These are phyloP conservation scores for Plectropomus leopardus DNA, from an alignment of 2,113 vertebrate genomes.

Conservation along the genomic window DNA sequence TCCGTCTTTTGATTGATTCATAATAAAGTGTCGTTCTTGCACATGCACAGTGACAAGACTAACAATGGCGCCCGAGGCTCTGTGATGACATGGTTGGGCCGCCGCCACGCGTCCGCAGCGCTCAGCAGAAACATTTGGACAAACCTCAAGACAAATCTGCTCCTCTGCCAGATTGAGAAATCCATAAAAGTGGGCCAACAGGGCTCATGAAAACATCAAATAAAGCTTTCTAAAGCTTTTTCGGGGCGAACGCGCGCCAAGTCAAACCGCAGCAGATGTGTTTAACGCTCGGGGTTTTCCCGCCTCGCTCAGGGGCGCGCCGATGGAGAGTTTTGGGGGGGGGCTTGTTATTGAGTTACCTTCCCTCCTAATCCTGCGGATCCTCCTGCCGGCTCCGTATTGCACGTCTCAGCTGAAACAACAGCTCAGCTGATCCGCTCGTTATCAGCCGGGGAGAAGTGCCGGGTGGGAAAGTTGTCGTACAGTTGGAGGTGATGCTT, in stretches of 20 bases:
- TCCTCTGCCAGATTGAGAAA: not conserved
- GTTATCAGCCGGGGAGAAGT: slow-evolving; percentile 15
- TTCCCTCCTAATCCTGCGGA: slow-evolving; percentile 13
- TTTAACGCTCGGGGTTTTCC: not conserved
- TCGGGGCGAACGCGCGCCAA: not conserved
- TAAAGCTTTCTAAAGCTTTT: not conserved
- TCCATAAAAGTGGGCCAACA: not conserved
- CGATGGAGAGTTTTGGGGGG: not conserved
- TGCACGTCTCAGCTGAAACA: slow-evolving; percentile 33
- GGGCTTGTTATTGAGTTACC: slow-evolving; percentile 9
- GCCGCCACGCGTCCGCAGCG: not conserved
- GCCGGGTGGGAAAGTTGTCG: slow-evolving; percentile 3
- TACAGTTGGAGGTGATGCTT: slow-evolving; percentile 9
- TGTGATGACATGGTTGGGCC: not conserved
- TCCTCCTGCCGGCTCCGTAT: slow-evolving; percentile 18
- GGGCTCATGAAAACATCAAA: slow-evolving; percentile 5
- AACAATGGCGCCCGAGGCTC: not conserved
- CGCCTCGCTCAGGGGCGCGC: slow-evolving; percentile 6
- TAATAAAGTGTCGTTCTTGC: no score
- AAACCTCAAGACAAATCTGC: not conserved
- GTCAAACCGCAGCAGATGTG: not conserved
- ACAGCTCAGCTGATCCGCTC: slow-evolving; percentile 17
- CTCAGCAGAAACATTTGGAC: not conserved
- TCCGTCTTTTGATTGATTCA: no score
- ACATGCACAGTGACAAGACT: not conserved